These are phyloP conservation scores for Pangasius krempfi DNA, from an alignment of 2,797 vertebrate genomes.

Conservation along the genomic window DNA sequence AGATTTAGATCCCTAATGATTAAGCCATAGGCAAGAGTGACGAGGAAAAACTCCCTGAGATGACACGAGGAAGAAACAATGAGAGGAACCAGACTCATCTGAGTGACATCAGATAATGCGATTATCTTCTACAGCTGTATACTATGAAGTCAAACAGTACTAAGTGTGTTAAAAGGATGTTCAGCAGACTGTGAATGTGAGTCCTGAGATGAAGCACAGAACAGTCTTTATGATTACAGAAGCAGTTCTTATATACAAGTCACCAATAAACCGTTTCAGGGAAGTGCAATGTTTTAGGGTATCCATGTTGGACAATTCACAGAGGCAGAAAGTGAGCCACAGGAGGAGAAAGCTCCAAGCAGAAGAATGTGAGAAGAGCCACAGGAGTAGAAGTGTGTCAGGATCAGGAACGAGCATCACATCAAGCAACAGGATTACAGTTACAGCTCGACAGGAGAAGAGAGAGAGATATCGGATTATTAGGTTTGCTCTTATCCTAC, in stretches of 20 bases:
- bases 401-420: background rate
- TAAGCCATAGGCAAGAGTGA: background rate
- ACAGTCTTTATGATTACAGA: background rate
- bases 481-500: background rate
- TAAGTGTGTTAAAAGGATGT: background rate
- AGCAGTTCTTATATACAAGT: background rate
- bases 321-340: background rate
- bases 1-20: background rate
- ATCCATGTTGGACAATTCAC: background rate
- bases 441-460: background rate
- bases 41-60: background rate
- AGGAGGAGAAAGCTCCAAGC: background rate
- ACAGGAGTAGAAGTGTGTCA: background rate
- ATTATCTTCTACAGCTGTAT: conserved; percentile 14
- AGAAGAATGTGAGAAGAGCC: background rate
- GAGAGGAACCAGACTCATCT: background rate
- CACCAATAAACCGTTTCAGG: background rate
- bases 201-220: background rate
- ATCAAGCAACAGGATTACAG: background rate
- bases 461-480: background rate
- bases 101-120: background rate
- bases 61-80: background rate
- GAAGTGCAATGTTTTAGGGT: background rate
- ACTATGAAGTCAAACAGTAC: conserved; percentile 4
- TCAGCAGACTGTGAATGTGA: background rate